phyloP scores from a whole-genome alignment of 2,113 vertebrate species.

The Paratilapia polleni region DNA sequence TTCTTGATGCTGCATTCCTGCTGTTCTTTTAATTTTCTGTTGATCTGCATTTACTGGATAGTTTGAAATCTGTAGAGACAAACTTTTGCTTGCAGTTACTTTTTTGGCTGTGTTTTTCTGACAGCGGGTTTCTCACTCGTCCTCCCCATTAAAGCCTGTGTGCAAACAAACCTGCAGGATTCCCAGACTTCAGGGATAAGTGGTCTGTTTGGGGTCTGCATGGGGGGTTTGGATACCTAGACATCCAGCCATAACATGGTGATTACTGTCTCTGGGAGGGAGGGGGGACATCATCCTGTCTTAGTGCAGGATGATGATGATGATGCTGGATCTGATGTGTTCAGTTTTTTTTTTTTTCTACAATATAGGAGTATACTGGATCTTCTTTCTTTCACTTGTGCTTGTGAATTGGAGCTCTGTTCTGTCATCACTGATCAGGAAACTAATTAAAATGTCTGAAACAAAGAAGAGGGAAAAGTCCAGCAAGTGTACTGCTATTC shows the following conservation, averaged over 20 bases:
- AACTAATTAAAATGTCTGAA: not conserved
- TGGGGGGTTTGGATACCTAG: not conserved
- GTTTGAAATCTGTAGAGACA: not conserved
- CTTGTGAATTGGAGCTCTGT: fast-evolving
- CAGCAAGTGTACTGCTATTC: not conserved
- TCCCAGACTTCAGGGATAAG: not conserved
- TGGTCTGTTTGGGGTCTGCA: not conserved
- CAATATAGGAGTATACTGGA: not conserved
- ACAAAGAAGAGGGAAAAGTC: not conserved
- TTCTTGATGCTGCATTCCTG: not conserved
- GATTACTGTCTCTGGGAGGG: not conserved
- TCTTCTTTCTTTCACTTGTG: not conserved
- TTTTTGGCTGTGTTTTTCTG: not conserved
- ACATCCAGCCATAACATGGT: not conserved
- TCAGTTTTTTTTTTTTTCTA: not conserved
- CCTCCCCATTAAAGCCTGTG: not conserved
- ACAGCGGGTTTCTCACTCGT: not conserved
- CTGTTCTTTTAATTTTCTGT: not conserved
- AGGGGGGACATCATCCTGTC: not conserved
- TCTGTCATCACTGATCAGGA: not conserved
- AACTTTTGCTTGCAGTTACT: not conserved
- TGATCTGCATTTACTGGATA: not conserved
- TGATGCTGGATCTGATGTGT: too few relatives aligned
- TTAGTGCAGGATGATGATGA: not conserved
- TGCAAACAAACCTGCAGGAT: not conserved